Evolutionary conservation across 2,113 vertebrate species (phyloP).

Genomic region (Vulpes lagopus): DNA sequence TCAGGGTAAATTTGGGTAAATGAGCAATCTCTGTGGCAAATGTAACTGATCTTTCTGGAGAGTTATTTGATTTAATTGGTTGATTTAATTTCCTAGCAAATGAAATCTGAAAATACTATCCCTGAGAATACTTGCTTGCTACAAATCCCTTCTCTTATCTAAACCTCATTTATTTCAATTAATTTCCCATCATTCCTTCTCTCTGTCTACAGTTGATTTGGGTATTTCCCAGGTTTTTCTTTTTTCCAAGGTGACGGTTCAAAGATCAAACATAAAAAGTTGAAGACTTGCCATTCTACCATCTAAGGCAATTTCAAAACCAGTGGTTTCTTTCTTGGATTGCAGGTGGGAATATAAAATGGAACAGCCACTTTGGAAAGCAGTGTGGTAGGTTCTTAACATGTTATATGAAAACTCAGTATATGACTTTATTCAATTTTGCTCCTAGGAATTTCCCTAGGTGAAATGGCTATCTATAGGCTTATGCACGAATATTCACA

Average conservation of each 20-base stretch:
- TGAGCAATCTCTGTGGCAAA: constrained; percentile 62
- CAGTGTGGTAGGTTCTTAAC: background rate
- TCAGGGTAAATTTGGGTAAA: constrained; percentile 61
- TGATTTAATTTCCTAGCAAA: constrained; percentile 76
- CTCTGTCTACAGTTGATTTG: background rate
- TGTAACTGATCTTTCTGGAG: constrained; percentile 68
- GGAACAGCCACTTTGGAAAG: constrained; percentile 55
- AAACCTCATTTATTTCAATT: constrained; percentile 73
- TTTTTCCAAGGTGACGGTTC: constrained; percentile 33
- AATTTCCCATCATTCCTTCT: constrained; percentile 57
- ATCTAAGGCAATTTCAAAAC: background rate
- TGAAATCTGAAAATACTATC: constrained; percentile 63
- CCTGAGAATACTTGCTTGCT: constrained; percentile 43
- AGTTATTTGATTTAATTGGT: constrained; percentile 73
- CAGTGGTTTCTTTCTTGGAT: background rate
- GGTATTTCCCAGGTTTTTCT: constrained; percentile 42
- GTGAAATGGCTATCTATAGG: background rate
- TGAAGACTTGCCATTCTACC: background rate
- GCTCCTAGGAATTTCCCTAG: background rate
- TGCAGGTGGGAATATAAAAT: background rate
- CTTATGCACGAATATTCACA: background rate
- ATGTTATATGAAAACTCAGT: constrained; percentile 7
- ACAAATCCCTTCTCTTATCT: constrained; percentile 63
- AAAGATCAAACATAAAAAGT: constrained; percentile 23
- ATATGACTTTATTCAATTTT: background rate